These are phyloP conservation scores for Eupithecia exiguata DNA, from an alignment of 2,888 invertebrate genomes.

Conservation along the genomic window DNA sequence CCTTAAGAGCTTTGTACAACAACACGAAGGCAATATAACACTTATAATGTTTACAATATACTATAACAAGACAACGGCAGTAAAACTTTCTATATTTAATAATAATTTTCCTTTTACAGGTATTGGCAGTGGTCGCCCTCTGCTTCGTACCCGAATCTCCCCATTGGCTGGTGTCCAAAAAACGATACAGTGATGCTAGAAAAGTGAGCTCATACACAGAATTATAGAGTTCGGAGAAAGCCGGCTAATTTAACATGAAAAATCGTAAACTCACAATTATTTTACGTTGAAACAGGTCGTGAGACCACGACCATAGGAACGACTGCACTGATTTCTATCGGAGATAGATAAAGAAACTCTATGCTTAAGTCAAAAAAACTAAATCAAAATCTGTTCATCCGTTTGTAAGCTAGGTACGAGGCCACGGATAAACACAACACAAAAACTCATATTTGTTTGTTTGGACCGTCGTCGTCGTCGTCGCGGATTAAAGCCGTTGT, in stretches of 20 bases:
- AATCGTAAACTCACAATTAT: not conserved
- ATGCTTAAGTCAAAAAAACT: too few species aligned
- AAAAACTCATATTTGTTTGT: too few species aligned
- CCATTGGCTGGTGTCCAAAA: conserved; percentile 89
- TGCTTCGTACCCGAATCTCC: conserved; percentile 92
- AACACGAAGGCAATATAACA: too few species aligned
- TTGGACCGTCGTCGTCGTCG: too few species aligned
- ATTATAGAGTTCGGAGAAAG: not conserved
- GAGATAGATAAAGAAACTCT: not conserved
- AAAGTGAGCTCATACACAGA: conserved; percentile 60
- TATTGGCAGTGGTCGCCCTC: conserved; percentile 85
- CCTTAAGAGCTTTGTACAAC: too few species aligned
- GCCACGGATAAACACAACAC: too few species aligned
- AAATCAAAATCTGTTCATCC: not conserved
- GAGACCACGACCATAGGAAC: not conserved
- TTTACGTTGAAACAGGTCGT: not conserved
- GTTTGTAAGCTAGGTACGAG: too few species aligned
- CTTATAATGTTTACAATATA: too few species aligned
- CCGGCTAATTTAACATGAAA: not conserved
- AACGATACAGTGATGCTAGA: conserved; percentile 86
- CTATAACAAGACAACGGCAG: not conserved
- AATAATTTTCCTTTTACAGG: conserved; percentile 50
- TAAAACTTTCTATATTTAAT: not conserved
- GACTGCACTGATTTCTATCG: too few species aligned
- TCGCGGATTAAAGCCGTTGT: too few species aligned